Evolutionary conservation across 2,797 vertebrate species (phyloP).

Genomic region (Myotis myotis): DNA sequence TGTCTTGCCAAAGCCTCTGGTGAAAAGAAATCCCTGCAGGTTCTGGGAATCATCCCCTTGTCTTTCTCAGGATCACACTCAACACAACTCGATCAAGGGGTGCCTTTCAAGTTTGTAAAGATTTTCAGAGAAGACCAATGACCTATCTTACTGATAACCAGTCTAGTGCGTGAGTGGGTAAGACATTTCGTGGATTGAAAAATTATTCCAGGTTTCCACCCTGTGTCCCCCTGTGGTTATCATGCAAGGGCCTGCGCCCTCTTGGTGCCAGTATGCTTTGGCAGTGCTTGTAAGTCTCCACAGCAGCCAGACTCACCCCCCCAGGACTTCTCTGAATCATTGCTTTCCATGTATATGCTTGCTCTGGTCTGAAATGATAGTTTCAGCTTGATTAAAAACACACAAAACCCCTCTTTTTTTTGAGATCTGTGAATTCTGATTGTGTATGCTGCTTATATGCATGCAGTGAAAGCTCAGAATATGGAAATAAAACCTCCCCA

Average conservation of each 20-base stretch:
- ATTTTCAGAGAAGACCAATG: background rate
- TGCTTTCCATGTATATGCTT: background rate
- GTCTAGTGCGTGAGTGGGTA: background rate
- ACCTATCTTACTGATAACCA: background rate
- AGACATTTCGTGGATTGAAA: background rate
- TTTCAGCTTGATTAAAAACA: conserved; percentile 31
- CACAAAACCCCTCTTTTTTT: background rate
- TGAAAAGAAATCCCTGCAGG: conserved; percentile 47
- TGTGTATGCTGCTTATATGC: background rate
- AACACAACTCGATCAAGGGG: background rate
- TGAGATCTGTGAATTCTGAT: background rate
- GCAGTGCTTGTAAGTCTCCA: background rate
- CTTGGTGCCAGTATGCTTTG: background rate
- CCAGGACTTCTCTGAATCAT: background rate
- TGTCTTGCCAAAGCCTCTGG: conserved; percentile 53
- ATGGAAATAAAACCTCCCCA: background rate
- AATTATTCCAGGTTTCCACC: background rate
- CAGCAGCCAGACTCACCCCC: background rate
- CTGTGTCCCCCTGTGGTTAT: background rate
- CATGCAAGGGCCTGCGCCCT: background rate
- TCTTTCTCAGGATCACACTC: conserved; percentile 21
- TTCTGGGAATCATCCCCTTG: conserved; percentile 6
- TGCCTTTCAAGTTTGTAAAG: conserved; percentile 12
- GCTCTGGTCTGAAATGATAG: background rate
- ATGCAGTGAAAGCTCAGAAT: background rate